Percentiles rank a stretch among this genome's conserved stretches.
phyloP scores from a whole-genome alignment of 2,113 vertebrate genomes.

The Malurus elegans region DNA sequence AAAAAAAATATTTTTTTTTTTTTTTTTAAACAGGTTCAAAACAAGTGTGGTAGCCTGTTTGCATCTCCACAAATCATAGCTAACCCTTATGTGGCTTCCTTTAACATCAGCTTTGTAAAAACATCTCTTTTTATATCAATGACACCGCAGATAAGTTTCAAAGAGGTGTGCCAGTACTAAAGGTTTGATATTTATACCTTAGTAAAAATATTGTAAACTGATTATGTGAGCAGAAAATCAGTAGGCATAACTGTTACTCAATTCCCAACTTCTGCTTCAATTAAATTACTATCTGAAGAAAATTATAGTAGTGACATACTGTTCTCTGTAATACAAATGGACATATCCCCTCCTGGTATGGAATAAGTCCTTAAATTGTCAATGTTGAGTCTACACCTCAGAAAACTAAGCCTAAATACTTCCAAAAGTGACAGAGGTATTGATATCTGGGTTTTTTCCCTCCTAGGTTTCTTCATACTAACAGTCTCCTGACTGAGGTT shows the following conservation, averaged over 20 bases:
- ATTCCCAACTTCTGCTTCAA: not conserved
- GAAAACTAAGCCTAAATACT: not conserved
- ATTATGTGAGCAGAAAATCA: not conserved
- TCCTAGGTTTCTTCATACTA: not conserved
- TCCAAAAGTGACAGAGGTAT: not conserved
- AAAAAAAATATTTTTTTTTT: not conserved
- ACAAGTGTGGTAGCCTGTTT: not conserved
- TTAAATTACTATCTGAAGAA: not conserved
- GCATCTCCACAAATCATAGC: not conserved
- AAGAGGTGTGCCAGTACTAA: not conserved
- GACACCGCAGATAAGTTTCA: not conserved
- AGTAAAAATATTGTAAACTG: not conserved
- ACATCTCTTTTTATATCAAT: not conserved
- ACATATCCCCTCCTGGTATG: not conserved
- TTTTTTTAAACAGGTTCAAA: not conserved
- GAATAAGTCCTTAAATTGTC: not conserved
- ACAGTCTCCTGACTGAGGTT: not conserved
- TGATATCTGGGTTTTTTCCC: too few relatives aligned
- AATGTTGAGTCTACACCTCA: not conserved
- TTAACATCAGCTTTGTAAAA: not conserved
- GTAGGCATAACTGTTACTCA: not conserved
- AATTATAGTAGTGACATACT: not conserved
- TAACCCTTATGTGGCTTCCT: not conserved
- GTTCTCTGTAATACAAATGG: not conserved
- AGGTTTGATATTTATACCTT: not conserved